Percentiles rank a stretch among this genome's conserved stretches.
These are phyloP conservation scores for Tychaedon coryphoeus DNA, from an alignment of 2,113 vertebrate species.

Conservation along the genomic window DNA sequence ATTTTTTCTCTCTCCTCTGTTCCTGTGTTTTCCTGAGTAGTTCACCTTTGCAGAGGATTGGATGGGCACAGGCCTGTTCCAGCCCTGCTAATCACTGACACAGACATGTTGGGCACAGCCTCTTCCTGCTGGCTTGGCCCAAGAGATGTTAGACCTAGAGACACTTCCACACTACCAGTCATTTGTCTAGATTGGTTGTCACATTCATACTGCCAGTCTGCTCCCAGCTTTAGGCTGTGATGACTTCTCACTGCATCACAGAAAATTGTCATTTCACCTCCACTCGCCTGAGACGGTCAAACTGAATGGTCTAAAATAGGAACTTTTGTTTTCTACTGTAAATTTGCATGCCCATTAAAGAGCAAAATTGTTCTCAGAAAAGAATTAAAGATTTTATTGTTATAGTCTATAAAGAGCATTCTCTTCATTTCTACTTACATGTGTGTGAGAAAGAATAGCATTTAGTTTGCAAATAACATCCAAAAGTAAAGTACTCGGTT, in stretches of 20 bases:
- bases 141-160: not conserved
- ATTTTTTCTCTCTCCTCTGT: not conserved
- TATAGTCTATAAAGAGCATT: not conserved
- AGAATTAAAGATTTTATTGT: not conserved
- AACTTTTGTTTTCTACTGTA: not conserved
- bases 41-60: not conserved
- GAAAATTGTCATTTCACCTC: not conserved
- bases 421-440: not conserved
- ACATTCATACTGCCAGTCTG: not conserved
- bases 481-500: not conserved
- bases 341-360: not conserved
- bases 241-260: not conserved
- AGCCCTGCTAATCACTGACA: not conserved
- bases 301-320: not conserved
- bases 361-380: not conserved
- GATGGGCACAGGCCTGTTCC: not conserved
- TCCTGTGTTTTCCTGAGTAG: not conserved
- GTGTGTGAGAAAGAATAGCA: not conserved
- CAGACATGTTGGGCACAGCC: not conserved
- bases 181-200: not conserved
- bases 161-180: fast-evolving
- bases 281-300: not conserved
- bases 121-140: not conserved
- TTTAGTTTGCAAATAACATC: not conserved
- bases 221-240: not conserved